Conservation (phyloP, 2,888 invertebrate genomes). For the Chrysomela aeneicollis region DNA sequence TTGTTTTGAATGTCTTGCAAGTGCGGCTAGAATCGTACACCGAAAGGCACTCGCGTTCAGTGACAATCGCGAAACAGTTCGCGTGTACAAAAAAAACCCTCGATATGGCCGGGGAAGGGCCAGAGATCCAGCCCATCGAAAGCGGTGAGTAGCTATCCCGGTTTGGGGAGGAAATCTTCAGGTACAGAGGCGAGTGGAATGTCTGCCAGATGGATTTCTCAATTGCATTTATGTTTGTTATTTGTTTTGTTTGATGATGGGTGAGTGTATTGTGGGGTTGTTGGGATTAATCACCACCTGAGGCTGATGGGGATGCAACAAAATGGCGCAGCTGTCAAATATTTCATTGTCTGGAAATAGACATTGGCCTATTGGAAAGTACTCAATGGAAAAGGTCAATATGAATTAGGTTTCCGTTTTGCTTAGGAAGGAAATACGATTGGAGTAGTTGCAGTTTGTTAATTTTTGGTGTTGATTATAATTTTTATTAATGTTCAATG, state of each 20-base stretch:
- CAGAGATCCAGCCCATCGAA: slow-evolving; percentile 68
- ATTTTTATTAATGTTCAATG: too few relatives aligned
- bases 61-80: background rate
- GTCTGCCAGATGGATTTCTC: too few relatives aligned
- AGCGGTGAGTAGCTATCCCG: slow-evolving; percentile 62
- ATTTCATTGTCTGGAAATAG: background rate
- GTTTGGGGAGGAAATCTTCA: too few relatives aligned
- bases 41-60: background rate
- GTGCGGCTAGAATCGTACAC: background rate
- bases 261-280: too few relatives aligned
- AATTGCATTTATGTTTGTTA: background rate
- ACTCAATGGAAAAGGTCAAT: too few relatives aligned
- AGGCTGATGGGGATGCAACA: background rate
- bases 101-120: slow-evolving; percentile 66
- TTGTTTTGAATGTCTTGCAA: background rate
- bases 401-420: too few relatives aligned
- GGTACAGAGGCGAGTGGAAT: too few relatives aligned
- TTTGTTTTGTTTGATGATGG: too few relatives aligned
- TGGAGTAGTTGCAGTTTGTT: too few relatives aligned
- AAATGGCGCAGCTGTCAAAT: background rate
- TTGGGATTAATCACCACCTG: background rate
- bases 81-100: background rate
- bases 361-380: slow-evolving; percentile 1
- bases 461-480: too few relatives aligned
- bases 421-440: too few relatives aligned